Percentiles rank a stretch among this genome's conserved stretches.
Conservation (phyloP, 2,888 invertebrate species). For the Watsonalla cultraria region DNA sequence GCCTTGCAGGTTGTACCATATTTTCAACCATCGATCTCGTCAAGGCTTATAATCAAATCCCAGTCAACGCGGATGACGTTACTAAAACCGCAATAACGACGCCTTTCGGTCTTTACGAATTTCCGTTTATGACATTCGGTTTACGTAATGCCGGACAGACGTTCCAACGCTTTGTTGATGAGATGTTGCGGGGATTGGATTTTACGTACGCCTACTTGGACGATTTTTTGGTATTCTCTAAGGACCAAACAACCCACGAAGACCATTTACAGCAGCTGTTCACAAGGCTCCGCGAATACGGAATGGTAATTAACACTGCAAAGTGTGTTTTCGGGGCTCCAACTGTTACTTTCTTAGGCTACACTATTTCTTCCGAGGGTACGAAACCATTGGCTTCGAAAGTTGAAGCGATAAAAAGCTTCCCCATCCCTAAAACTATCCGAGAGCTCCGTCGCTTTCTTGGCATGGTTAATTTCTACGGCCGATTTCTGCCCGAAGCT, state of each 20-base stretch:
- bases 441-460: conserved; percentile 14
- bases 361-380: conserved; percentile 17
- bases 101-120: conserved; percentile 2
- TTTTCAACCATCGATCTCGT: conserved; percentile 6
- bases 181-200: not conserved
- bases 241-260: not conserved
- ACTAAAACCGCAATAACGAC: conserved; percentile 39
- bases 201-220: not conserved
- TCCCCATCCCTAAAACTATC: conserved; percentile 10
- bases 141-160: conserved; percentile 49
- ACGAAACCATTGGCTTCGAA: conserved; percentile 28
- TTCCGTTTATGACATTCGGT: conserved; percentile 22
- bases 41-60: conserved; percentile 47
- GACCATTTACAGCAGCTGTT: not conserved
- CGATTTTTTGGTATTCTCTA: not conserved
- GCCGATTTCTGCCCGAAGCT: conserved; percentile 31
- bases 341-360: conserved; percentile 18
- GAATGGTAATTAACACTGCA: conserved; percentile 12
- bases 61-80: conserved; percentile 34
- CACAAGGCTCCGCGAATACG: not conserved
- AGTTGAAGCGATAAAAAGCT: conserved; percentile 19
- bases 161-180: conserved; percentile 22
- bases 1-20: conserved; percentile 8
- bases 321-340: conserved; percentile 19
- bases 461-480: conserved; percentile 17